Evolutionary conservation across 2,797 vertebrate species (phyloP), one percentile per base, ranked within the genome.

Genomic region (Furcifer pardalis): DNA sequence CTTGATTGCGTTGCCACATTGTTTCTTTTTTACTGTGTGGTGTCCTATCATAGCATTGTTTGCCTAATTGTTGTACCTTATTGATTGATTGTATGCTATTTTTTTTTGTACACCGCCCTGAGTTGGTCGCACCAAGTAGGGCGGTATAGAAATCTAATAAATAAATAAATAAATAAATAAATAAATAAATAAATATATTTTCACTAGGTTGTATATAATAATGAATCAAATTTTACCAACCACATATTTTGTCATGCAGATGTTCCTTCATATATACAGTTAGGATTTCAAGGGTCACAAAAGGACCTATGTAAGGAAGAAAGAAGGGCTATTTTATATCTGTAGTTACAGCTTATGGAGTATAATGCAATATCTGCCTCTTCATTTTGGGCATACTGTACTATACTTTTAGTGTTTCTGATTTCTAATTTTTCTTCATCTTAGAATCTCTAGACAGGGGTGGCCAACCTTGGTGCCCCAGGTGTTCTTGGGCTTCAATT

Each of bases 361-460:
- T 60, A 44, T 9, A 25, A 3, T 40, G 21, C 56, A 56, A 73
- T 37, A 69, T 59, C 72, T 81, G 44, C 30, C 15, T 23, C 37
- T 80, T 85, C 4, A 6, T 27, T 77, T 77, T 10, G 30, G 15
- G 23, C 21, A 44, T 65, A 30, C 74, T 65, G 42, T 15, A 8
- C 60, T 63, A 30, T 49, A 13, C 35, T 77, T n/a, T 46, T 23
- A 46, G 30, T 23, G 4, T 65, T 49, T 21, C 0, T 27, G 72
- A 23, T 75, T 30, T 1, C 1, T 23, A 35, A 27, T 85, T 86
- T 86, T 76, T 80, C 10, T 8, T 52, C 9, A 35, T 69, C 63
- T 79, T 84, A 63, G 5, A 40, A 73, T 63, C 10, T 19, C 65
- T 82, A 81, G 56, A 62, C 49, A n/a, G n/a, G n/a, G n/a, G n/a